These are phyloP conservation scores for Nothoprocta pentlandii DNA, from an alignment of 2,113 vertebrate genomes.

Conservation along the genomic window DNA sequence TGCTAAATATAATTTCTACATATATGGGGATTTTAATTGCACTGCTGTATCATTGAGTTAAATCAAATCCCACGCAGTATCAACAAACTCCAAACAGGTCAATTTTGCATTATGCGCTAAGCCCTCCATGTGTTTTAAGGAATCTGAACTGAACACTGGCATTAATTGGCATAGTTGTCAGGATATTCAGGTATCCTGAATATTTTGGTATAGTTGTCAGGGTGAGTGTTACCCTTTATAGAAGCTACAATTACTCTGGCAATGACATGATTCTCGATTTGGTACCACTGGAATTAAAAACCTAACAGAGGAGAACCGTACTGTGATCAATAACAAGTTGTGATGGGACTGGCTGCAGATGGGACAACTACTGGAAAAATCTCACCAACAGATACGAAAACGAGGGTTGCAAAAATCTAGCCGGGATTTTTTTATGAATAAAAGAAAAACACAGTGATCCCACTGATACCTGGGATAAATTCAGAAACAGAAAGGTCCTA, in stretches of 20 bases:
- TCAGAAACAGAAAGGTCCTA: not conserved
- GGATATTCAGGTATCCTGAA: no score
- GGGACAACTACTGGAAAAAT: not conserved
- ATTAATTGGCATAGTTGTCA: not conserved
- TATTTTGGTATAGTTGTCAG: not conserved
- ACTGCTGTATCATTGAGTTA: not conserved
- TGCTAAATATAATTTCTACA: not conserved
- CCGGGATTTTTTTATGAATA: not conserved
- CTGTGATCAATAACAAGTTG: not conserved
- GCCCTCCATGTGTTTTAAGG: not conserved
- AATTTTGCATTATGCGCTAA: not conserved
- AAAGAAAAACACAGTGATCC: not conserved
- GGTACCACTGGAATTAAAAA: not conserved
- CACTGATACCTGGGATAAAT: not conserved
- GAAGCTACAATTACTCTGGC: not conserved
- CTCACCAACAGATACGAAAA: not conserved
- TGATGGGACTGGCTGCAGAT: not conserved
- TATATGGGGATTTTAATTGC: not conserved
- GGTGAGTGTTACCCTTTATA: not conserved
- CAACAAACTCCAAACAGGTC: not conserved
- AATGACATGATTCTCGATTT: not conserved
- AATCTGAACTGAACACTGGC: not conserved
- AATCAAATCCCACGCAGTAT: not conserved
- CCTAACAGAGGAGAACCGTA: not conserved
- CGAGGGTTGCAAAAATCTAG: not conserved